phyloP scores from a whole-genome alignment of 2,888 invertebrate genomes.

The Lottia scabra region DNA sequence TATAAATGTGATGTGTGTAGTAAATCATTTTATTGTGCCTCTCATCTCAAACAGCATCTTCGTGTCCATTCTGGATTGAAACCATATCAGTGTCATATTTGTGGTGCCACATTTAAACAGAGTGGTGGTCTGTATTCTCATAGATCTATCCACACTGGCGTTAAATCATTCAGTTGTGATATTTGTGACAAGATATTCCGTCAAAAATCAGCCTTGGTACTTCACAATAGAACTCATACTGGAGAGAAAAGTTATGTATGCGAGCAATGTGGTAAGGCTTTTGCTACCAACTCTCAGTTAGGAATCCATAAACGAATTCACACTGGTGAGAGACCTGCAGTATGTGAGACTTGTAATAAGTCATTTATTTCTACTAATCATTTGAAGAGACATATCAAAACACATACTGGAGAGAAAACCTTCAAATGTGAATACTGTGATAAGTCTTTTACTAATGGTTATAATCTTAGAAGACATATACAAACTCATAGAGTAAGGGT shows the following conservation, averaged over 20 bases:
- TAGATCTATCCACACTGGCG: no score
- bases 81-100: no score
- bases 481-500: neutral
- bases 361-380: neutral
- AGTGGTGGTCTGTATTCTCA: no score
- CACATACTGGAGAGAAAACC: constrained; percentile 8
- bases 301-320: neutral
- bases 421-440: constrained; percentile 9
- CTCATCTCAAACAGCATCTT: neutral
- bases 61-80: no score
- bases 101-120: no score
- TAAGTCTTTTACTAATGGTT: constrained; percentile 1
- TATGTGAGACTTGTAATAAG: constrained; percentile 8
- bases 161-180: no score
- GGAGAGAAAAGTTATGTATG: constrained; percentile 31
- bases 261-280: constrained; percentile 26
- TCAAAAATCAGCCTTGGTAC: constrained; percentile 24
- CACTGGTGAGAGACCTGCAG: constrained; percentile 8
- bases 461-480: constrained; percentile 3
- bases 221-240: constrained; percentile 28
- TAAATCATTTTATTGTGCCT: no score
- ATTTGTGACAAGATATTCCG: constrained; percentile 18
- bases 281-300: neutral
- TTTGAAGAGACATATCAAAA: neutral
- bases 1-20: no score